A percentile compares a stretch with the other conserved stretches of the same genome.
phyloP scores from a whole-genome alignment of 1,140 invertebrate genomes.

The Tachypleus tridentatus region DNA sequence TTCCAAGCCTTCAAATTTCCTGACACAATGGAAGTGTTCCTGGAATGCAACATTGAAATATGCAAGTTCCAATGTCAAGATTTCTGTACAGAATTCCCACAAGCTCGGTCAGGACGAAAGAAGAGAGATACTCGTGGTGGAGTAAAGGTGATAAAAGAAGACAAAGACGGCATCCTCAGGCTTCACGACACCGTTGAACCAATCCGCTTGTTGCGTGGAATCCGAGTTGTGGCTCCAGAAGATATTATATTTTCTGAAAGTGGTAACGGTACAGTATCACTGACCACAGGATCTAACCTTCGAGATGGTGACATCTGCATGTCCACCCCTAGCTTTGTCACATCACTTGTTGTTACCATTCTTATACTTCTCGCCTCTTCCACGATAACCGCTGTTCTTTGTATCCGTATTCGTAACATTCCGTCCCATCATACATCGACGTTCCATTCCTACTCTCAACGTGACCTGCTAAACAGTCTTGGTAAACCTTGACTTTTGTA shows the following conservation, averaged over 20 bases:
- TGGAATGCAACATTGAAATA: conserved; percentile 71
- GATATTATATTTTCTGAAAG: conserved; percentile 22
- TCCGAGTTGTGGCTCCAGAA: conserved; percentile 30
- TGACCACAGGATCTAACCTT: background rate
- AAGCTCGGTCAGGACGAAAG: background rate
- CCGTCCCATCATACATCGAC: background rate
- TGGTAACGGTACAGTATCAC: background rate
- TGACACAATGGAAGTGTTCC: conserved; percentile 67
- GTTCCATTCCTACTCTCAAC: too few species aligned
- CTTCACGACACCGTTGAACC: conserved; percentile 7
- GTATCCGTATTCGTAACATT: conserved; percentile 24
- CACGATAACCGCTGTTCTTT: conserved; percentile 31
- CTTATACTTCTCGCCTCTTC: conserved; percentile 33
- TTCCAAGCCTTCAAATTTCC: conserved; percentile 80
- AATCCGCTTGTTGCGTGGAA: conserved; percentile 24
- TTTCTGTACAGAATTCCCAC: conserved; percentile 4
- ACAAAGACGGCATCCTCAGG: background rate
- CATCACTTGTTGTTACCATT: conserved; percentile 32
- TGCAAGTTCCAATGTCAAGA: conserved; percentile 66
- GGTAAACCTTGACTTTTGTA: too few species aligned
- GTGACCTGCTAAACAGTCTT: too few species aligned
- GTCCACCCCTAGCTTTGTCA: conserved; percentile 34
- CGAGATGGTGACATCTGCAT: conserved; percentile 35
- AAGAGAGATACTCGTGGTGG: background rate
- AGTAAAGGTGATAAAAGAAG: background rate